phyloP scores from a whole-genome alignment of 2,113 vertebrate genomes.

The Tamias sibiricus region DNA sequence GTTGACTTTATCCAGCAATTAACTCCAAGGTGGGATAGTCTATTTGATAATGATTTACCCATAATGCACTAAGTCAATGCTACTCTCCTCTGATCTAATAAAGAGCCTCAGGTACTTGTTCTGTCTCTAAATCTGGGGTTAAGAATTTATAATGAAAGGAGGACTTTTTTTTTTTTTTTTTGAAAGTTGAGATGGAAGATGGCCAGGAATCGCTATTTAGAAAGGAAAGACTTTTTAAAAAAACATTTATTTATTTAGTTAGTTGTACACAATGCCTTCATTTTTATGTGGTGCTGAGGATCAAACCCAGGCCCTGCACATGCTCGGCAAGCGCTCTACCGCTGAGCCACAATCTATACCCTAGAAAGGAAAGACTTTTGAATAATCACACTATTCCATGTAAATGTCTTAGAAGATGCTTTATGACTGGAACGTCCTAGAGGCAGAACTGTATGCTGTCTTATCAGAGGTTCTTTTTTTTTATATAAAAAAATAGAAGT shows the following conservation, averaged over 20 bases:
- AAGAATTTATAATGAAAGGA: background rate
- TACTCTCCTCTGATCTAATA: background rate
- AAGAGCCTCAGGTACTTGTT: background rate
- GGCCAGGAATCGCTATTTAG: background rate
- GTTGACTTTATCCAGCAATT: background rate
- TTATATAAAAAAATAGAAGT: background rate
- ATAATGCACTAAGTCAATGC: background rate
- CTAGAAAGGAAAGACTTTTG: background rate
- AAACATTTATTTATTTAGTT: too few relatives aligned
- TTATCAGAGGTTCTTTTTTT: background rate
- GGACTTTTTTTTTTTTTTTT: background rate
- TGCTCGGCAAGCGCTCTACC: too few relatives aligned
- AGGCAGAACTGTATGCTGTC: background rate
- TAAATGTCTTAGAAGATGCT: background rate
- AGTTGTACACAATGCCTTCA: too few relatives aligned
- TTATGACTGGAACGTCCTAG: background rate
- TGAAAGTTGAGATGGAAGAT: background rate
- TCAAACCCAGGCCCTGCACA: too few relatives aligned
- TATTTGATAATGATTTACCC: background rate
- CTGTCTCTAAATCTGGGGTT: background rate
- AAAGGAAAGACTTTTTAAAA: constrained; percentile 7
- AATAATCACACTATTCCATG: background rate
- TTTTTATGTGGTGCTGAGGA: too few relatives aligned
- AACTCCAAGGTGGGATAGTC: background rate
- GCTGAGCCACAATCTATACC: too few relatives aligned